These are phyloP conservation scores for Formica selysi DNA, from an alignment of 1,140 invertebrate genomes.

Conservation along the genomic window DNA sequence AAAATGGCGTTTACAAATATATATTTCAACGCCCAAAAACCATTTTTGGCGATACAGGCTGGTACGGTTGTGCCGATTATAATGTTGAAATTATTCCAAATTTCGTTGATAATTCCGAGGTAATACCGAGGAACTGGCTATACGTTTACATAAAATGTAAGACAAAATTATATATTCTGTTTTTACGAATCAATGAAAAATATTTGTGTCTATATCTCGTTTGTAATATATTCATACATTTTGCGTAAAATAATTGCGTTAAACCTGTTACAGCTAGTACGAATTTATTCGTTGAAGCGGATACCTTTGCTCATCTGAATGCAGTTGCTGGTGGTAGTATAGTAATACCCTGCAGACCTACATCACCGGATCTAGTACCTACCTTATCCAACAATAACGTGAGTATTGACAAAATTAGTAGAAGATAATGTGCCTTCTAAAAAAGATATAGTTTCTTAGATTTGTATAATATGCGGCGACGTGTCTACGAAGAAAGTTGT, in stretches of 20 bases:
- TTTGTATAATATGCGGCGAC: neutral
- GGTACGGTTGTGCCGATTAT: slow-evolving; percentile 88
- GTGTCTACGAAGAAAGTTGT: neutral
- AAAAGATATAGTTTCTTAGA: neutral
- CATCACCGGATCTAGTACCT: slow-evolving; percentile 86
- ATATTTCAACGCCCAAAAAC: slow-evolving; percentile 72
- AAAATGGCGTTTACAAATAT: neutral
- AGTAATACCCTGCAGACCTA: slow-evolving; percentile 90
- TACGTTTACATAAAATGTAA: slow-evolving; percentile 91
- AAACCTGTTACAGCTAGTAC: slow-evolving; percentile 85
- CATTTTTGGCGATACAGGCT: slow-evolving; percentile 86
- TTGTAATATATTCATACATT: neutral
- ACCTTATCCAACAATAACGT: slow-evolving; percentile 62
- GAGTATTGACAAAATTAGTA: slow-evolving; percentile 23
- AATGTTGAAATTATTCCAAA: slow-evolving; percentile 78
- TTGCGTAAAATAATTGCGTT: neutral
- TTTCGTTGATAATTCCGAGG: slow-evolving; percentile 78
- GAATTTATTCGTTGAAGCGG: slow-evolving; percentile 86
- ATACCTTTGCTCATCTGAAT: slow-evolving; percentile 78
- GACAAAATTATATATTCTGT: slow-evolving; percentile 31
- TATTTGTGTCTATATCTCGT: neutral
- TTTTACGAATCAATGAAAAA: neutral
- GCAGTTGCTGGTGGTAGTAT: slow-evolving; percentile 83
- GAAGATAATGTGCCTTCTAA: neutral
- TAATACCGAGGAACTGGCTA: slow-evolving; percentile 81